Evolutionary conservation across 2,888 invertebrate genomes (phyloP).

Genomic region (Scaeva pyrastri): DNA sequence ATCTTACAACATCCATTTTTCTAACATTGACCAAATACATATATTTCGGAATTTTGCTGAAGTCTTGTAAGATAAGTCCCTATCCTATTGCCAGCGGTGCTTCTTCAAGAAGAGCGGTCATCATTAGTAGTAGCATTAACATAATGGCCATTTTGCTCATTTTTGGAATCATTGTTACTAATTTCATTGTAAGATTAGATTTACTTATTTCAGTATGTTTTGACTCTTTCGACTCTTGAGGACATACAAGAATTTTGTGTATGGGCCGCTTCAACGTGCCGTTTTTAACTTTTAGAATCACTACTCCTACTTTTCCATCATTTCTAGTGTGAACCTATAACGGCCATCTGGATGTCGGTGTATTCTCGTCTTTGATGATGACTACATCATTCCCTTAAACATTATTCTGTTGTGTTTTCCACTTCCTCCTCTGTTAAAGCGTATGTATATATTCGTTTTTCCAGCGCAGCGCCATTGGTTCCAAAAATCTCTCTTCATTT

Average conservation of each 20-base stretch:
- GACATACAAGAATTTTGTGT: no score
- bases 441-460: no score
- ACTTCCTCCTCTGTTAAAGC: no score
- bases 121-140: background rate
- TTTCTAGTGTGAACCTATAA: background rate
- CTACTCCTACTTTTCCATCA: background rate
- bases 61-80: constrained; percentile 4
- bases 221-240: background rate
- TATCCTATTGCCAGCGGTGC: constrained; percentile 7
- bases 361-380: no score
- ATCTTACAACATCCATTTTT: constrained; percentile 7
- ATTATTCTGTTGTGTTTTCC: no score
- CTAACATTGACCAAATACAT: background rate
- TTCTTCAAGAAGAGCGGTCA: background rate
- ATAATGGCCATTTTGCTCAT: no score
- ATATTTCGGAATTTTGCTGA: constrained; percentile 1
- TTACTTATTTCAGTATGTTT: no score
- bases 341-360: background rate
- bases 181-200: no score
- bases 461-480: no score
- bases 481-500: no score
- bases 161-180: background rate
- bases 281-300: background rate
- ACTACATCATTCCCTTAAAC: no score
- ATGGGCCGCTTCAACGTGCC: no score